Base-by-base conservation (phyloP, 2,797 vertebrate species). In the Triplophysa bombifrons region DNA sequence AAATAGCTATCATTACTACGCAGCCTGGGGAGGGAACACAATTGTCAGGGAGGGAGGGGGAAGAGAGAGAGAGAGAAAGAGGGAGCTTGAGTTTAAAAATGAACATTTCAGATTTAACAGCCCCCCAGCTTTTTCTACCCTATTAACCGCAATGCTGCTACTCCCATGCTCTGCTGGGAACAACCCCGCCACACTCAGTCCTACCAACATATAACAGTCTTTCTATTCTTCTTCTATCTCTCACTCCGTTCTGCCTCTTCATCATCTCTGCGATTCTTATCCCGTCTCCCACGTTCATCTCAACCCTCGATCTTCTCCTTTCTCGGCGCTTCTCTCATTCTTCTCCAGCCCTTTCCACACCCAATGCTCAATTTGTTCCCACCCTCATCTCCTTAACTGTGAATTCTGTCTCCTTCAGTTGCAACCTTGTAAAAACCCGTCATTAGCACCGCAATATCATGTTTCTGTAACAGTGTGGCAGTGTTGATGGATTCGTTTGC, bases 1-100 rank as follows among this genome's bases (percentile, higher is more conserved):
- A 93, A 94, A 94, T 94, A 93, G 93, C 93, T 93, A 93, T 94
- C 93, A 94, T 94, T 94, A 94, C 93, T 80, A 92, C 82, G 30
- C 82, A 81, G 86, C 82, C 84, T 70, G 76, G 80, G 82, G 84
- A 72, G 84, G 82, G 85, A 85, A 68, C 58, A 84, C 68, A 86
- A 90, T 90, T 92, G 89, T 90, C 87, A 89, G 86, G 58, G 66
- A 76, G 80, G 60, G 71, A 80, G 70, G 38, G 61, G 73, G 48
- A 70, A 80, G 65, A 76, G 72, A 86, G 69, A 66, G 50, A 83
- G 85, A 72, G 72, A 80, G 80, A 73, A 46, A 75, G 80, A 76
- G 72, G 85, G 69, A 68, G 80, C 82, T 80, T 68, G 81, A 82
- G 85, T 92, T 93, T 93, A 89, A 89, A 93, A 94, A 93, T 93